These are phyloP conservation scores for Graphium colonna DNA, from an alignment of 2,888 invertebrate genomes.

Conservation along the genomic window DNA sequence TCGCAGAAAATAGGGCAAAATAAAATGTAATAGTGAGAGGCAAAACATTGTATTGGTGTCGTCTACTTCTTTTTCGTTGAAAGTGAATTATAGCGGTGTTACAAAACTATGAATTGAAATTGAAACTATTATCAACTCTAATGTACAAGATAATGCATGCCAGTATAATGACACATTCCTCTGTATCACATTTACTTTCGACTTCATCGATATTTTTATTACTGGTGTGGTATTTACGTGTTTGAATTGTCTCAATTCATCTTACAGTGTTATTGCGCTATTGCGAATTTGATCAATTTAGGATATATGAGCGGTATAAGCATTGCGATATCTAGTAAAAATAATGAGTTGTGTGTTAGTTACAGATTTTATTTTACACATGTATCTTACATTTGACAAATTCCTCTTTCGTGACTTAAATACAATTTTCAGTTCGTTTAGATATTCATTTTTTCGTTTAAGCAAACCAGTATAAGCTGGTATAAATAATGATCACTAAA, in stretches of 20 bases:
- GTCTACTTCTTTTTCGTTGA: conserved; percentile 32
- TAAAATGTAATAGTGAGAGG: conserved; percentile 37
- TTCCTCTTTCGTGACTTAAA: too few relatives aligned
- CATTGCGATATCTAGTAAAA: not conserved
- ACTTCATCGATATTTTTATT: not conserved
- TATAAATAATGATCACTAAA: too few relatives aligned
- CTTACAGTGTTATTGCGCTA: not conserved
- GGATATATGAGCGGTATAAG: not conserved
- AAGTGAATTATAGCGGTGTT: conserved; percentile 37
- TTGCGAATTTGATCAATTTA: conserved; percentile 16
- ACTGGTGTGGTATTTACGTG: not conserved
- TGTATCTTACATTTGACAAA: too few relatives aligned
- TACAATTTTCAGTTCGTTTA: too few relatives aligned
- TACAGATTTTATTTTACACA: too few relatives aligned
- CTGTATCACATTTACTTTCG: conserved; percentile 2
- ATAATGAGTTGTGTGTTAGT: too few relatives aligned
- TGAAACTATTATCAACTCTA: conserved; percentile 21
- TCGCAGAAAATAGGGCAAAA: conserved; percentile 16
- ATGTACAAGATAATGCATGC: conserved; percentile 13
- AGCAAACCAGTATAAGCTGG: too few relatives aligned
- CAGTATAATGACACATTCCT: conserved; percentile 8
- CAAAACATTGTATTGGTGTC: conserved; percentile 27
- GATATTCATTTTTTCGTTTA: too few relatives aligned
- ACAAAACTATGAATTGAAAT: conserved; percentile 32
- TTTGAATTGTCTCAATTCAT: not conserved